phyloP scores from a whole-genome alignment of 1,140 invertebrate species.

The Meloidogyne floridensis region DNA sequence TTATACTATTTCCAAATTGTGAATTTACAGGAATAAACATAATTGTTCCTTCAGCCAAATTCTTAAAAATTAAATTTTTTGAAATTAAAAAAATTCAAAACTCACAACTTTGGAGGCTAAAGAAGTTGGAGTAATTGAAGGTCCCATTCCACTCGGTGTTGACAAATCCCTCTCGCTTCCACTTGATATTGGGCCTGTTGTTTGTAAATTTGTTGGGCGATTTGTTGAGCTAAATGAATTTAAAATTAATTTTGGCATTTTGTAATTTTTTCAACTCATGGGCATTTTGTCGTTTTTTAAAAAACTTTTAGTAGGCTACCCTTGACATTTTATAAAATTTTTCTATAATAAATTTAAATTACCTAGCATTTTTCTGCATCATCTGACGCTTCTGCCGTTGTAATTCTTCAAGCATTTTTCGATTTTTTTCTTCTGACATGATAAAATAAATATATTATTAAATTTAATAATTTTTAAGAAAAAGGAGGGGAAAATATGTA shows the following conservation, averaged over 20 bases:
- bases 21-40: slow-evolving; percentile 23
- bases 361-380: slow-evolving; percentile 30
- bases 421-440: slow-evolving; percentile 32
- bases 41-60: slow-evolving; percentile 10
- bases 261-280: background rate
- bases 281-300: background rate
- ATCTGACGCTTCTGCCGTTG: slow-evolving; percentile 21
- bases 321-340: background rate
- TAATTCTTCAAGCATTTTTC: slow-evolving; percentile 31
- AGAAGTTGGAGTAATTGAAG: background rate
- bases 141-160: background rate
- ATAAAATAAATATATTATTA: background rate
- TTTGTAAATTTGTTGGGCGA: slow-evolving; percentile 1
- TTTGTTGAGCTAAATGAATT: background rate
- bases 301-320: too few relatives aligned
- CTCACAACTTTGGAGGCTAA: background rate
- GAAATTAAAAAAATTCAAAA: background rate
- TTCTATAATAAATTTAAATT: background rate
- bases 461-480: too few relatives aligned
- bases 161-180: background rate
- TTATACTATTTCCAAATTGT: slow-evolving; percentile 15
- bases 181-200: slow-evolving; percentile 1
- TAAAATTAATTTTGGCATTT: background rate
- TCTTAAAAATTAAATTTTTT: background rate
- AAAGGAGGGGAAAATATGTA: too few relatives aligned